These are phyloP conservation scores for Gouania willdenowi DNA, from an alignment of 2,797 vertebrate genomes.

Conservation along the genomic window DNA sequence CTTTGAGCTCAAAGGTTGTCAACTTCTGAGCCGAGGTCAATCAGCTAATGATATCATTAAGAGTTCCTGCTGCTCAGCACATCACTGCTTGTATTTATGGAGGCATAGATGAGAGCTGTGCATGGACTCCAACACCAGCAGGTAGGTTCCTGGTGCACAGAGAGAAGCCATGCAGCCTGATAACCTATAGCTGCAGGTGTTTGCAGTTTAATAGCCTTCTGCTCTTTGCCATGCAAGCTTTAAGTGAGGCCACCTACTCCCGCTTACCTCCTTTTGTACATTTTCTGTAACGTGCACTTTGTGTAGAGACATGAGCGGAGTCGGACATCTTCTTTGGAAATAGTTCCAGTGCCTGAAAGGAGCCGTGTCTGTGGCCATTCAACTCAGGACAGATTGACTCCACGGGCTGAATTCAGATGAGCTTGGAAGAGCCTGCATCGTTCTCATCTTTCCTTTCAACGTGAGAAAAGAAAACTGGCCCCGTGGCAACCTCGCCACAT, in stretches of 20 bases:
- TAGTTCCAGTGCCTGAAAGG: slow-evolving; percentile 51
- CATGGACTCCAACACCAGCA: no score
- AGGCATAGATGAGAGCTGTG: no score
- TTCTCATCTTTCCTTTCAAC: slow-evolving; percentile 1
- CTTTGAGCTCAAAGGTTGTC: neutral
- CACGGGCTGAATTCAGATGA: slow-evolving; percentile 73
- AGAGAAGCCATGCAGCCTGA: slow-evolving; percentile 5
- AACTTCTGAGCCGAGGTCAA: neutral
- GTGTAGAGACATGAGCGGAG: slow-evolving; percentile 31
- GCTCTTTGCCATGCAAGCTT: slow-evolving; percentile 10
- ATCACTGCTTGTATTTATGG: no score
- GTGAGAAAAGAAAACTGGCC: slow-evolving; percentile 4
- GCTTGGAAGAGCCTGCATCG: slow-evolving; percentile 26
- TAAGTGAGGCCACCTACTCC: slow-evolving; percentile 7
- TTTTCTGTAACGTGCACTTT: slow-evolving; percentile 36
- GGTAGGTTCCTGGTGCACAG: no score
- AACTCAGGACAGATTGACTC: slow-evolving; percentile 64
- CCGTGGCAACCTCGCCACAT: slow-evolving; percentile 10
- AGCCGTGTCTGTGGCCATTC: slow-evolving; percentile 57
- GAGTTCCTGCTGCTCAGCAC: neutral
- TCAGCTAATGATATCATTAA: neutral
- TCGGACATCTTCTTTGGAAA: slow-evolving; percentile 55
- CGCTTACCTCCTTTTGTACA: slow-evolving; percentile 15
- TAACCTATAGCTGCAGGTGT: neutral
- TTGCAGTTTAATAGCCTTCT: slow-evolving; percentile 13